Conservation (phyloP, 2,888 invertebrate genomes). For the Hedya salicella region DNA sequence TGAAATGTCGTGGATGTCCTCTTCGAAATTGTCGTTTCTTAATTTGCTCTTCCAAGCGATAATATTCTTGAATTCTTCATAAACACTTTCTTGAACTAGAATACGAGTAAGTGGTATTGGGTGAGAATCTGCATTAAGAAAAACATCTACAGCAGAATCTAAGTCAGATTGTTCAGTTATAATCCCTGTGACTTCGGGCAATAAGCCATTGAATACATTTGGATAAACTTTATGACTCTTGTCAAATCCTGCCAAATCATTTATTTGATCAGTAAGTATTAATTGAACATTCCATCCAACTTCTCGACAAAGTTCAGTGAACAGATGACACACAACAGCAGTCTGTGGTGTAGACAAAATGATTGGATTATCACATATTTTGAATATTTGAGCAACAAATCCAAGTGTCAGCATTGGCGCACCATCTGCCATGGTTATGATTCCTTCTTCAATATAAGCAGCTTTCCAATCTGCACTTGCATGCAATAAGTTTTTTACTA, state of each 20-base stretch:
- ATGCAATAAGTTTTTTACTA: slow-evolving; percentile 48
- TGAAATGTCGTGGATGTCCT: background rate
- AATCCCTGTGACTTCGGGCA: slow-evolving; percentile 29
- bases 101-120: slow-evolving; percentile 61
- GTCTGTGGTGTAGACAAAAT: slow-evolving; percentile 43
- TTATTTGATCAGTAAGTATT: slow-evolving; percentile 21
- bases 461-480: slow-evolving; percentile 39
- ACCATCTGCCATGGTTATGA: slow-evolving; percentile 24
- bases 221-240: slow-evolving; percentile 19
- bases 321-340: slow-evolving; percentile 48
- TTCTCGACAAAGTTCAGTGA: slow-evolving; percentile 47
- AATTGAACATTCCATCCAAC: slow-evolving; percentile 41
- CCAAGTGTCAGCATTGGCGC: slow-evolving; percentile 45
- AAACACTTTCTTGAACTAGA: slow-evolving; percentile 64
- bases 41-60: slow-evolving; percentile 56
- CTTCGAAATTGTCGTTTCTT: background rate
- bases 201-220: slow-evolving; percentile 27
- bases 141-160: slow-evolving; percentile 32
- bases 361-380: slow-evolving; percentile 17
- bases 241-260: slow-evolving; percentile 5
- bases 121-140: slow-evolving; percentile 50
- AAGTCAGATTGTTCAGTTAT: slow-evolving; percentile 38
- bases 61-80: slow-evolving; percentile 55
- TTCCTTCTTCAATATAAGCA: slow-evolving; percentile 41
- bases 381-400: slow-evolving; percentile 37